Evolutionary conservation across 1,140 invertebrate genomes (phyloP).

Genomic region (Musca domestica): DNA sequence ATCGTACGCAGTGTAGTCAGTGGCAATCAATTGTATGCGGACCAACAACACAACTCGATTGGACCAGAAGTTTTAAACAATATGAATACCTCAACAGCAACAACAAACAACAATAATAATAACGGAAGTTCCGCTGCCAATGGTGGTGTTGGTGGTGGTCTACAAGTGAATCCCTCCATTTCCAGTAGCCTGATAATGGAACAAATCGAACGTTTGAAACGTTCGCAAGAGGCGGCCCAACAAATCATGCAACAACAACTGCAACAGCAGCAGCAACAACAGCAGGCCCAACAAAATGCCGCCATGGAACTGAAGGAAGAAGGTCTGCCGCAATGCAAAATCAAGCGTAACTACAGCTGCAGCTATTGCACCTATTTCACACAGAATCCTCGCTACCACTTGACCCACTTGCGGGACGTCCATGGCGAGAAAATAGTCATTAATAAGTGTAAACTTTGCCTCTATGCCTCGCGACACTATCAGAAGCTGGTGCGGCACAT

Average conservation of each 20-base stretch:
- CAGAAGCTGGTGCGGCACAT: conserved; percentile 81
- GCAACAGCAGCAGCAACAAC: conserved; percentile 30
- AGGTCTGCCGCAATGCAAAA: conserved; percentile 71
- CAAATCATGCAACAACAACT: conserved; percentile 33
- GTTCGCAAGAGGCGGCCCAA: conserved; percentile 29
- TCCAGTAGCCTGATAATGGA: not conserved
- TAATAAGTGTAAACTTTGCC: conserved; percentile 77
- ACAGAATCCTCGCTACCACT: conserved; percentile 76
- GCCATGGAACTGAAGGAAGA: conserved; percentile 52
- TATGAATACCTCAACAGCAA: conserved; percentile 17
- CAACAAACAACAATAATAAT: conserved; percentile 19
- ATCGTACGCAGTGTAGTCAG: conserved; percentile 63
- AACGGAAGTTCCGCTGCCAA: not conserved
- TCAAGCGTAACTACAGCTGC: conserved; percentile 75
- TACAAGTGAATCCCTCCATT: not conserved
- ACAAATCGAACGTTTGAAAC: conserved; percentile 26
- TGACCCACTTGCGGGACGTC: conserved; percentile 75
- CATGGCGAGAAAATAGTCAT: conserved; percentile 77
- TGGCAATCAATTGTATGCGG: conserved; percentile 59
- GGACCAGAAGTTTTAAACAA: conserved; percentile 26
- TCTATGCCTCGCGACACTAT: conserved; percentile 81
- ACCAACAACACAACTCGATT: conserved; percentile 36
- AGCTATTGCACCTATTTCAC: conserved; percentile 73
- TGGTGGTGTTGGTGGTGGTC: too few species aligned
- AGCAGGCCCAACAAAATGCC: conserved; percentile 31